Conservation (phyloP, 2,113 vertebrate species). For the Sylvia atricapilla region DNA sequence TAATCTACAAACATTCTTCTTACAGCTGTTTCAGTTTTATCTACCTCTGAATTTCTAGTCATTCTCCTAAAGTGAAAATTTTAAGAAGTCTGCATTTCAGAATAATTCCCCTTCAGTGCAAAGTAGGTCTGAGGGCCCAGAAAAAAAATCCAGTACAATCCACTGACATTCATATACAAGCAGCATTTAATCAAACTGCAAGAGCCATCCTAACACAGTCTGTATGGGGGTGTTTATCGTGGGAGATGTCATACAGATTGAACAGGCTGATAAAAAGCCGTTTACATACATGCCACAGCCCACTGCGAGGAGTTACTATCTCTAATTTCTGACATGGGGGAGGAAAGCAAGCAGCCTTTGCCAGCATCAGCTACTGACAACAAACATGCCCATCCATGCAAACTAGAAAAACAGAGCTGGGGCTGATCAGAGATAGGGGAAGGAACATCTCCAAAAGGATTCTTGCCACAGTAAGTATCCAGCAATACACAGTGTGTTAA, state of each 20-base stretch:
- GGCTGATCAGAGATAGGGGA: neutral
- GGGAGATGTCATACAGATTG: neutral
- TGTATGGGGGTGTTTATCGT: neutral
- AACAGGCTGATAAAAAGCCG: conserved; percentile 21
- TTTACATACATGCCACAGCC: neutral
- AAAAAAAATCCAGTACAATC: neutral
- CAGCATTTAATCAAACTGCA: neutral
- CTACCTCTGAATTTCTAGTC: neutral
- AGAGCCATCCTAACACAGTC: neutral
- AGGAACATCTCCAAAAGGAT: neutral
- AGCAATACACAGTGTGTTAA: neutral
- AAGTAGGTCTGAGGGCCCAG: neutral
- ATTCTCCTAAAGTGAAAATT: neutral
- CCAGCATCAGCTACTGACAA: neutral
- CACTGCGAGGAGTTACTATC: neutral
- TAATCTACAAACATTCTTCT: neutral
- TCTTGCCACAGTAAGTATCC: neutral
- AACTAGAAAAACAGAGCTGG: neutral
- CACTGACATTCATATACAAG: neutral
- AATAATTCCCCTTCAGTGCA: neutral
- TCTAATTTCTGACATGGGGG: neutral
- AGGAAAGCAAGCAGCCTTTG: neutral
- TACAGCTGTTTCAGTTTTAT: neutral
- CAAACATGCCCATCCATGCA: neutral
- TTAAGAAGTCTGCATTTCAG: neutral